Conservation (phyloP, 92 coral and sea anemone species). For the Desmophyllum pertusum region DNA sequence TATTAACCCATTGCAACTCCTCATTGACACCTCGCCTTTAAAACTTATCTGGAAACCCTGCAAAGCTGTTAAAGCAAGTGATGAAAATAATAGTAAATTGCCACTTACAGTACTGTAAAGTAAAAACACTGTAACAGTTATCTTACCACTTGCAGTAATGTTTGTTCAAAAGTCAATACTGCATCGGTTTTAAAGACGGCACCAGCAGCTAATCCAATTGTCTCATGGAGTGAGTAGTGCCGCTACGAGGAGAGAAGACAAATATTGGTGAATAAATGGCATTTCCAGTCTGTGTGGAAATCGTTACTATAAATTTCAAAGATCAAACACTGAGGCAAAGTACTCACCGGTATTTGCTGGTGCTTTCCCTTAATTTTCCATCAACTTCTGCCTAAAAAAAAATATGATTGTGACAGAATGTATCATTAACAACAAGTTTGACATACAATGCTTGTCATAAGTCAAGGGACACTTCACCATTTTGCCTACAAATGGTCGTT, state of each 20-base stretch:
- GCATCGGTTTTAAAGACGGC: slow-evolving; percentile 89
- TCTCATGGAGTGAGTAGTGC: slow-evolving; percentile 74
- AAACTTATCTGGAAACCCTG: too few species aligned
- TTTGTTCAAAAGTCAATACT: slow-evolving; percentile 70
- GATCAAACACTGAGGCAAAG: background rate
- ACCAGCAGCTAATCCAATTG: slow-evolving; percentile 86
- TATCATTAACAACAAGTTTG: background rate
- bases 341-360: slow-evolving; percentile 17
- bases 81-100: too few species aligned
- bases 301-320: background rate
- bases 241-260: slow-evolving; percentile 48
- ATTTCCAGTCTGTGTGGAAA: background rate
- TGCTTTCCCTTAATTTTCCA: background rate
- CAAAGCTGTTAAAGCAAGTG: too few species aligned
- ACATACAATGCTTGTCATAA: too few species aligned
- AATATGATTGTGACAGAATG: background rate
- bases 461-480: too few species aligned
- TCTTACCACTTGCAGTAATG: slow-evolving; percentile 82
- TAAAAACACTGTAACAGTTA: too few species aligned
- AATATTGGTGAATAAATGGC: background rate
- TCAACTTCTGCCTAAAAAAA: slow-evolving; percentile 11
- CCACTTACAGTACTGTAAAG: too few species aligned
- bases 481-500: too few species aligned
- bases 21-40: too few species aligned
- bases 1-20: too few species aligned